A percentile compares a stretch with the other conserved stretches of the same genome.
phyloP scores from a whole-genome alignment of 2,113 vertebrate genomes.

The Corythoichthys haematopterus region DNA sequence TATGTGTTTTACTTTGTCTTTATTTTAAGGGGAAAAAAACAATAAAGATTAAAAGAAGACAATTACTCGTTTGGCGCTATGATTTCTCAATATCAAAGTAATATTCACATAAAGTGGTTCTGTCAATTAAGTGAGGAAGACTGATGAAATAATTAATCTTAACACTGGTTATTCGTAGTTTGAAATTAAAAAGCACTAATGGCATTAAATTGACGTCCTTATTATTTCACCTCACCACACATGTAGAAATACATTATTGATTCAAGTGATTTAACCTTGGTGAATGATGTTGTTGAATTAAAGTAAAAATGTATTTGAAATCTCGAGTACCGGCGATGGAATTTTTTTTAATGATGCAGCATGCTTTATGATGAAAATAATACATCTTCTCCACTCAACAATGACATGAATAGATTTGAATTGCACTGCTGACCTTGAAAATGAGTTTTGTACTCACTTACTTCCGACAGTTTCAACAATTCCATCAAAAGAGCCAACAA shows the following conservation, averaged over 20 bases:
- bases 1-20: not conserved
- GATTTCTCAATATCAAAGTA: not conserved
- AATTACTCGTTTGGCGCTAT: not conserved
- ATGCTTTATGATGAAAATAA: not conserved
- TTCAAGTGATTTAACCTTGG: not conserved
- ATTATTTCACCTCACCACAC: not conserved
- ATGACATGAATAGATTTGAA: not conserved
- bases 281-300: not conserved
- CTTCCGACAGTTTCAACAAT: not conserved
- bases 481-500: not conserved
- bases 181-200: not conserved
- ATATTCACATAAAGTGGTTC: not conserved
- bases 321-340: not conserved
- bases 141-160: not conserved
- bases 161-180: not conserved
- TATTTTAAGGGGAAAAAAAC: not conserved
- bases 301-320: not conserved
- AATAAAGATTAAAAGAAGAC: conserved; percentile 10
- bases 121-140: not conserved
- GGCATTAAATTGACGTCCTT: not conserved
- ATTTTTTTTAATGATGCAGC: not conserved
- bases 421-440: not conserved
- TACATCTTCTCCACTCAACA: not conserved
- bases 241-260: not conserved
- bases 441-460: not conserved